Evolutionary conservation across 2,888 invertebrate genomes (phyloP).

Genomic region (Vannuccia rotundouncinata): DNA sequence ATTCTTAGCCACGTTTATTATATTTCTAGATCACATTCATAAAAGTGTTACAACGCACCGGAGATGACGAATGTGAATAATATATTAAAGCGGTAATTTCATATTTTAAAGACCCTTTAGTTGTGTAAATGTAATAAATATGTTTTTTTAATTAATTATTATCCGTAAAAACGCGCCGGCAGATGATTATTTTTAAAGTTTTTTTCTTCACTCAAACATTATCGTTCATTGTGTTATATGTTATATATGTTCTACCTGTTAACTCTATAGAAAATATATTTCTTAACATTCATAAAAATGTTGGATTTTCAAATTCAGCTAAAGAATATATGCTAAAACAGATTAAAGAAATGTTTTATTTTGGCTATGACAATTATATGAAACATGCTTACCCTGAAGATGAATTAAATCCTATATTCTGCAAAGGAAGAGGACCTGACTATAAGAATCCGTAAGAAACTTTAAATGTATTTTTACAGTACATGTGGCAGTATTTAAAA

Average conservation of each 20-base stretch:
- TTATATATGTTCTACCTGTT: neutral
- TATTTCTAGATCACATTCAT: too few relatives aligned
- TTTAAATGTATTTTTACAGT: too few relatives aligned
- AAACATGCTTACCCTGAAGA: conserved; percentile 63
- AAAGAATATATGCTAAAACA: neutral
- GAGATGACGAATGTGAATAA: too few relatives aligned
- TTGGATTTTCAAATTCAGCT: neutral
- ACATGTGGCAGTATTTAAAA: too few relatives aligned
- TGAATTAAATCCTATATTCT: conserved; percentile 64
- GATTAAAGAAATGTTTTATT: conserved; percentile 59
- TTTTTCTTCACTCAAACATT: neutral
- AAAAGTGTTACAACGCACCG: too few relatives aligned
- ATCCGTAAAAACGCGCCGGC: too few relatives aligned
- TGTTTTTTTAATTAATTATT: too few relatives aligned
- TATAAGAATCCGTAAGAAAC: conserved; percentile 60
- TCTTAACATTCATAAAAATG: neutral
- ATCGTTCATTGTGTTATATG: neutral
- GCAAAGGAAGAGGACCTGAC: conserved; percentile 63
- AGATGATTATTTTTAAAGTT: neutral
- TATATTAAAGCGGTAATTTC: too few relatives aligned
- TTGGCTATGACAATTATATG: conserved; percentile 64
- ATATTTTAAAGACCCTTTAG: too few relatives aligned
- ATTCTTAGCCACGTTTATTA: too few relatives aligned
- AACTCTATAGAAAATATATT: neutral
- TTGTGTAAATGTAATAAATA: too few relatives aligned